Conservation (phyloP, 1,140 invertebrate species). For the Macrobrachium rosenbergii region DNA sequence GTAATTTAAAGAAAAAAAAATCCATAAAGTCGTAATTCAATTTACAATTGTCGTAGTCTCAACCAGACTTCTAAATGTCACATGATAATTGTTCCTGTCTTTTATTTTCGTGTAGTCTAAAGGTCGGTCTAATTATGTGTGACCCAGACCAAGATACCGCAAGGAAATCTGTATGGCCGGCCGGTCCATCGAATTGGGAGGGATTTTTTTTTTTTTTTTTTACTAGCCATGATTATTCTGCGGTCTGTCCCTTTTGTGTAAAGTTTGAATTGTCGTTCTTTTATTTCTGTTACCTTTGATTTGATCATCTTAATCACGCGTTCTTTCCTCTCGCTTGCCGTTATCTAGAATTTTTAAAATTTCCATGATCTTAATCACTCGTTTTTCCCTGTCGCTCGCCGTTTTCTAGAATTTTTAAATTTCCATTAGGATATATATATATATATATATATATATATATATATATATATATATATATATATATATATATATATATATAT, state of each 20-base stretch:
- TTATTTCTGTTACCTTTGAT: too few species aligned
- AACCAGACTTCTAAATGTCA: slow-evolving; percentile 33
- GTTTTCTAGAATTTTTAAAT: too few species aligned
- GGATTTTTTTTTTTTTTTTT: too few species aligned
- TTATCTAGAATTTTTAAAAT: too few species aligned
- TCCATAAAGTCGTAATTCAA: not conserved
- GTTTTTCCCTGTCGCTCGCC: too few species aligned
- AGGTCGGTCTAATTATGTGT: slow-evolving; percentile 52
- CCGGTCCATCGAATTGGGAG: too few species aligned
- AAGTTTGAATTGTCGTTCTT: too few species aligned
- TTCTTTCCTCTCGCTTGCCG: too few species aligned
- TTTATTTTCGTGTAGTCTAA: slow-evolving; percentile 18
- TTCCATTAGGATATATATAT: not conserved
- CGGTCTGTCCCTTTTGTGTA: too few species aligned
- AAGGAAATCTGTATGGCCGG: not conserved
- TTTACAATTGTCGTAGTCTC: not conserved
- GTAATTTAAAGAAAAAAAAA: slow-evolving; percentile 4
- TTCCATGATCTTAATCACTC: too few species aligned
- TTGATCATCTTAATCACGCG: too few species aligned
- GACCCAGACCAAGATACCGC: slow-evolving; percentile 20
- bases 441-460: slow-evolving; percentile 17
- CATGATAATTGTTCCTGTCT: slow-evolving; percentile 44
- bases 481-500: slow-evolving; percentile 17
- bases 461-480: slow-evolving; percentile 10
- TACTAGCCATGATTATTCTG: too few species aligned